Conservation (phyloP, 2,888 invertebrate species). For the Ditula angustiorana region DNA sequence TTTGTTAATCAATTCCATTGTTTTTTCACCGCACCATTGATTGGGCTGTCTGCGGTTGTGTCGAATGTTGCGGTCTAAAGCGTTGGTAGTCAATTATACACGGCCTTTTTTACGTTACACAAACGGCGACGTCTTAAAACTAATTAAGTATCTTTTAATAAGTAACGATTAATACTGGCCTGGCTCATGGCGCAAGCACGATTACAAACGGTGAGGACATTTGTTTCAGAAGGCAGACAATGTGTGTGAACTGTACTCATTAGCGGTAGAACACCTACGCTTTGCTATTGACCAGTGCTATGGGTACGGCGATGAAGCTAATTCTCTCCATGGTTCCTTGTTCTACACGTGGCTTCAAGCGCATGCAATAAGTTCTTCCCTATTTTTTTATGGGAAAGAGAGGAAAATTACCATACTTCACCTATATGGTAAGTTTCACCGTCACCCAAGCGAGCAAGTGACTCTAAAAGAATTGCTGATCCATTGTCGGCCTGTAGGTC, state of each 20-base stretch:
- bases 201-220: conserved; percentile 34
- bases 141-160: neutral
- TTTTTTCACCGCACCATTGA: conserved; percentile 18
- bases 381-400: no score
- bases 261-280: conserved; percentile 57
- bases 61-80: neutral
- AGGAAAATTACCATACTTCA: no score
- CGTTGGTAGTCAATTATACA: conserved; percentile 16
- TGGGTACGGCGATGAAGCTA: conserved; percentile 7
- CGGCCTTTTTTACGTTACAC: conserved; percentile 4
- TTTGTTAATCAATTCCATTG: conserved; percentile 33
- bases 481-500: no score
- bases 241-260: conserved; percentile 65
- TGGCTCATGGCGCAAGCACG: conserved; percentile 13
- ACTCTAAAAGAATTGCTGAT: no score
- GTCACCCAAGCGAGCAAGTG: no score
- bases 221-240: conserved; percentile 45
- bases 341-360: neutral
- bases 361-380: neutral
- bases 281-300: conserved; percentile 47
- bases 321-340: neutral
- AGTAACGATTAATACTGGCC: conserved; percentile 23
- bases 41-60: conserved; percentile 17
- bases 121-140: neutral
- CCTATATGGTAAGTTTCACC: no score